Conservation (phyloP, 2,888 invertebrate genomes). For the Archips xylosteana region DNA sequence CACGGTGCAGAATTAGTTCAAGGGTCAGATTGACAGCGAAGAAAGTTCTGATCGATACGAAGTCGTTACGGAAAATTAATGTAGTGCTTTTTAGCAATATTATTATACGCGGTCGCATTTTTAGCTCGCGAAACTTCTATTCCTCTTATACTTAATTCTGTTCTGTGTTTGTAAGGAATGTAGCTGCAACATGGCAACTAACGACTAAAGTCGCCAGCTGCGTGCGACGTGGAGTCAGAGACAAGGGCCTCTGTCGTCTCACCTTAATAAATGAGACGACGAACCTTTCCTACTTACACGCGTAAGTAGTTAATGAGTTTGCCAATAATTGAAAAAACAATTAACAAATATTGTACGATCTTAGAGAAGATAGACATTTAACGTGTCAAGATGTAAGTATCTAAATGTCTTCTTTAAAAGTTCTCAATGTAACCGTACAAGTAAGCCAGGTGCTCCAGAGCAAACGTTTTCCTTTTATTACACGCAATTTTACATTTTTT, state of each 20-base stretch:
- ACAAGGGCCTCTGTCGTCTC: conserved; percentile 2
- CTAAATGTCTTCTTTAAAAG: conserved; percentile 16
- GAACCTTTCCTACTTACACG: neutral
- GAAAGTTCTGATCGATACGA: too few species aligned
- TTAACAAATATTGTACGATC: neutral
- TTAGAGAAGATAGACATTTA: neutral
- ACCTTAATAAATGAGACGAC: neutral
- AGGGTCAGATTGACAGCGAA: too few species aligned
- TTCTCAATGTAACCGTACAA: conserved; percentile 10
- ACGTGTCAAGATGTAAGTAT: too few species aligned
- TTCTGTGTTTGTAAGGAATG: neutral
- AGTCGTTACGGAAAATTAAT: too few species aligned
- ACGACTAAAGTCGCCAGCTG: neutral
- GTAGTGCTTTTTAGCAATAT: too few species aligned
- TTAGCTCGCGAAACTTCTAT: too few species aligned
- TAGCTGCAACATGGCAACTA: neutral
- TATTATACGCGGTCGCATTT: too few species aligned
- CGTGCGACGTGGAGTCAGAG: neutral
- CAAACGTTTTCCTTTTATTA: conserved; percentile 33
- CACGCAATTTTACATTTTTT: too few species aligned
- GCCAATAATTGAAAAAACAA: neutral
- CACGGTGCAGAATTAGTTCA: too few species aligned
- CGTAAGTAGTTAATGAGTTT: neutral
- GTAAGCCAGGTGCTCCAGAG: neutral
- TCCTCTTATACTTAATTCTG: too few species aligned